Evolutionary conservation across 2,888 invertebrate species (phyloP).

Genomic region (Pemphredon lugubris): DNA sequence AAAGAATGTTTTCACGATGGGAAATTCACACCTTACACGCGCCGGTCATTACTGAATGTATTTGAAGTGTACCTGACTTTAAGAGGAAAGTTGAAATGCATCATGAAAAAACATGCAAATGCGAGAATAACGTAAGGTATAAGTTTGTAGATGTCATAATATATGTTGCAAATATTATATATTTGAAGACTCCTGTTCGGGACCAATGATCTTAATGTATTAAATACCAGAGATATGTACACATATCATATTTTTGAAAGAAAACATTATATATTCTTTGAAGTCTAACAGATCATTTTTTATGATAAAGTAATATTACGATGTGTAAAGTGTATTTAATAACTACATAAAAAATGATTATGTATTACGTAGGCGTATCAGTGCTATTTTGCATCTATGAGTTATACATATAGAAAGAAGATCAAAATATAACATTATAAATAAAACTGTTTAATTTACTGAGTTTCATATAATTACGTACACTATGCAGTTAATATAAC

Average conservation of each 20-base stretch:
- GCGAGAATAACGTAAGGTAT: slow-evolving; percentile 60
- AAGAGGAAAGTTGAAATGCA: slow-evolving; percentile 49
- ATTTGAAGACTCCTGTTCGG: slow-evolving; percentile 64
- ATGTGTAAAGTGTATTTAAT: slow-evolving; percentile 69
- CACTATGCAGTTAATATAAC: no score
- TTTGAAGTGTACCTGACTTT: slow-evolving; percentile 79
- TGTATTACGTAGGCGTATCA: slow-evolving; percentile 52
- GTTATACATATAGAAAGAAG: slow-evolving; percentile 53
- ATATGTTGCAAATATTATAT: slow-evolving; percentile 74
- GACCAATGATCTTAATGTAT: slow-evolving; percentile 73
- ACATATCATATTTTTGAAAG: slow-evolving; percentile 65
- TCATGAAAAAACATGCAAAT: slow-evolving; percentile 47
- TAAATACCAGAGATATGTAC: slow-evolving; percentile 63
- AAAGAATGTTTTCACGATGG: slow-evolving; percentile 21
- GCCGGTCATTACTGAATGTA: slow-evolving; percentile 51
- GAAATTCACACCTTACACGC: slow-evolving; percentile 37
- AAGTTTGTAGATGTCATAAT: slow-evolving; percentile 77
- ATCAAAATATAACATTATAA: slow-evolving; percentile 53
- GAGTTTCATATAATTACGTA: no score
- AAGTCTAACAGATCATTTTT: slow-evolving; percentile 43
- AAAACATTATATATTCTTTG: slow-evolving; percentile 55
- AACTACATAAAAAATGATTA: slow-evolving; percentile 52
- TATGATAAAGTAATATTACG: slow-evolving; percentile 51
- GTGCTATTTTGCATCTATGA: slow-evolving; percentile 48
- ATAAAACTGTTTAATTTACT: not conserved